These are phyloP conservation scores for Cynopterus sphinx DNA, from an alignment of 2,797 vertebrate genomes.

Conservation along the genomic window DNA sequence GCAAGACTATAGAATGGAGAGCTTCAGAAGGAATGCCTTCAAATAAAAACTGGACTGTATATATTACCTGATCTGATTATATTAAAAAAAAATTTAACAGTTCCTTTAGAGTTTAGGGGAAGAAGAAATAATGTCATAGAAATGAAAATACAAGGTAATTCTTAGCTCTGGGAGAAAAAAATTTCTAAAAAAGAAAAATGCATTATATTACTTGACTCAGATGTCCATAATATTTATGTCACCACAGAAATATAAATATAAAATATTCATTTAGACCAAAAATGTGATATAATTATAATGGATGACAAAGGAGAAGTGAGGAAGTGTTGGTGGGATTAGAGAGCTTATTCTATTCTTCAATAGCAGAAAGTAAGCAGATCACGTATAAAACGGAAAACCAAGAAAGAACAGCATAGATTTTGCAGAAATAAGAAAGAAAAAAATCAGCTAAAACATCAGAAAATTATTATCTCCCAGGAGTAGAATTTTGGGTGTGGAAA, in stretches of 20 bases:
- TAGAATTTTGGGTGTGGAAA: neutral
- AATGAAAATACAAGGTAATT: conserved; percentile 8
- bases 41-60: neutral
- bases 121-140: neutral
- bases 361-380: neutral
- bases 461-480: neutral
- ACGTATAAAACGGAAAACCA: neutral
- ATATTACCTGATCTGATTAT: neutral
- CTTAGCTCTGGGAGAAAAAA: neutral
- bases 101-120: neutral
- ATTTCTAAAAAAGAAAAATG: neutral
- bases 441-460: neutral
- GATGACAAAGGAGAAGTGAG: neutral
- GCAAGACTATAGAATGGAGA: neutral
- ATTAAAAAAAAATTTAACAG: neutral
- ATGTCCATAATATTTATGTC: conserved; percentile 1
- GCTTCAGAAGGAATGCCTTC: neutral
- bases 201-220: neutral
- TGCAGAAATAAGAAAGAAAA: neutral
- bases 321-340: neutral
- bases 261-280: conserved; percentile 8
- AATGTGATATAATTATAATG: neutral
- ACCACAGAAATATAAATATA: neutral
- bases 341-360: neutral
- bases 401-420: neutral